Base-by-base conservation (phyloP, 2,888 invertebrate species). In the Eilema caniola region DNA sequence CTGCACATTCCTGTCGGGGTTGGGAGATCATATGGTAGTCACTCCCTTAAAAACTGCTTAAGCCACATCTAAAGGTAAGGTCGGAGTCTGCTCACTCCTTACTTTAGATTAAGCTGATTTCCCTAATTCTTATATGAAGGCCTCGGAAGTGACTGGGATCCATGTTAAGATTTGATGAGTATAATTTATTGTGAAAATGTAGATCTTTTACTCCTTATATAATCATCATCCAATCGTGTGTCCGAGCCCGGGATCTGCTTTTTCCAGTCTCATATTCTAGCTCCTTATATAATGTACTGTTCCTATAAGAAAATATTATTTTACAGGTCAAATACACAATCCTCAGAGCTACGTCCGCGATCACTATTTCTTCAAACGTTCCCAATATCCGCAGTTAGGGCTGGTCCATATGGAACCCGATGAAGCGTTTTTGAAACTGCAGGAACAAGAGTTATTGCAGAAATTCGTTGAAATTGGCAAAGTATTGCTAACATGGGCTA, bases 391-490 rank as follows among this genome's bases (percentile, higher is more conserved):
- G 0, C 99, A 99, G 89, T 95, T 99, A 62, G 98, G 98, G 72
- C 94, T 99, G 73, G 97, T 99, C 7, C 97, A 98, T 84, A 98
- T 99, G 98, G 97, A 98, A 85, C 98, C 98, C 0, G 98, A 98
- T 24, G 98, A 98, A 69, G 99, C 99, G 0, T 98, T 98, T 87
- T 96, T 97, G 81, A 98, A 98, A 4, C 95, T 99, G 33, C 99
- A 99, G 86, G 97, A 97, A 71, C 98, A 99, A 85, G 99, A 99
- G 85, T 95, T 99, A 60, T 96, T 98, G 72, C 97, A 98, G 83
- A 99, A 99, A 90, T 99, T 99, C 89, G 98, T 99, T 0, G 99
- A 99, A 93, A 98, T 99, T 71, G 99, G 99, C 23, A 99, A 99
- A 95, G 98, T 98, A 0, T 95, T 98, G 70, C 93, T 98, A 4